Evolutionary conservation across 2,888 invertebrate genomes (phyloP).

Genomic region (Physocephala rufipes): DNA sequence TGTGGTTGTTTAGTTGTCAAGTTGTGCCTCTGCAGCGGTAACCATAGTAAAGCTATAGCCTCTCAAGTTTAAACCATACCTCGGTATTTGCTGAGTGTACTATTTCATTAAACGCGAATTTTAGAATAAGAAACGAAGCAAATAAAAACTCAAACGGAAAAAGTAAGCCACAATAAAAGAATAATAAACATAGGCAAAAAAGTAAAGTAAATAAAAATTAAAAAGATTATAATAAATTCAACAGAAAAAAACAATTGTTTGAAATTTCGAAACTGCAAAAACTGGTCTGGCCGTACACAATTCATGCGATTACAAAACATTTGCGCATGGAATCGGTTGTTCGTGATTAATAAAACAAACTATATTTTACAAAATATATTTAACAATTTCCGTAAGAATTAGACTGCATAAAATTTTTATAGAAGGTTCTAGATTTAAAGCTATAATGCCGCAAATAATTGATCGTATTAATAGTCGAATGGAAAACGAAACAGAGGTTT

Average conservation of each 20-base stretch:
- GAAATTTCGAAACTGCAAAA: not conserved
- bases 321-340: too few relatives aligned
- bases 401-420: too few relatives aligned
- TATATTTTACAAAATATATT: too few relatives aligned
- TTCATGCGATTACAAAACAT: not conserved
- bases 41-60: constrained; percentile 45
- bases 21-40: constrained; percentile 55
- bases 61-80: not conserved
- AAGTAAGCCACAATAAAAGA: not conserved
- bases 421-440: not conserved
- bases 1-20: constrained; percentile 59
- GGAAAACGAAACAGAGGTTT: constrained; percentile 56
- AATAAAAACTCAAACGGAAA: constrained; percentile 13
- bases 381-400: too few relatives aligned
- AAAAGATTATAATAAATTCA: not conserved
- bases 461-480: constrained; percentile 47
- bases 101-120: too few relatives aligned
- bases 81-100: too few relatives aligned
- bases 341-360: too few relatives aligned
- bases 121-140: not conserved
- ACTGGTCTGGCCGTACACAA: not conserved
- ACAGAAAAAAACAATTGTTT: not conserved
- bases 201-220: not conserved
- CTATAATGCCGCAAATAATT: constrained; percentile 54
- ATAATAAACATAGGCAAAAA: constrained; percentile 39